Percentiles rank a stretch among this genome's conserved stretches.
Evolutionary conservation across 2,113 vertebrate species (phyloP).

Genomic region (Coreoperca whiteheadi): DNA sequence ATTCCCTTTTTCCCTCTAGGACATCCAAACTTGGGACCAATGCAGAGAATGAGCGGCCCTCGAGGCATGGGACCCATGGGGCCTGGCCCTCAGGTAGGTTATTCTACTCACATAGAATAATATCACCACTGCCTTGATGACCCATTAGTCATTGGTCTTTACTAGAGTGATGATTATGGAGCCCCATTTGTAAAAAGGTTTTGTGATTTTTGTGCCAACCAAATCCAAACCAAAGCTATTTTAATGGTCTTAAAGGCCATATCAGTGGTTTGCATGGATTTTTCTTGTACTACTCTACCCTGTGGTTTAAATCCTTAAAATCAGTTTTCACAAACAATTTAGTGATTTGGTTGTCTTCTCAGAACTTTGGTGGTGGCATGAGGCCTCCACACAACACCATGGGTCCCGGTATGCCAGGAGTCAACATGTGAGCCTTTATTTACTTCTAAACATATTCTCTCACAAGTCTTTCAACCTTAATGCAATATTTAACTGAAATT

Average conservation of each 20-base stretch:
- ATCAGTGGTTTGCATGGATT: not conserved
- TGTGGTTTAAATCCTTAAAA: not conserved
- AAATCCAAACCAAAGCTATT: conserved; percentile 8
- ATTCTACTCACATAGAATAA: not conserved
- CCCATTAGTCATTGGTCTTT: not conserved
- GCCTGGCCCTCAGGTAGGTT: conserved; percentile 94
- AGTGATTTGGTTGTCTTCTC: conserved; percentile 75
- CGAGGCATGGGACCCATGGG: conserved; percentile 99
- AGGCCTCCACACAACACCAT: conserved; percentile 98
- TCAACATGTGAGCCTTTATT: conserved; percentile 93
- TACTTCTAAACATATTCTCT: not conserved
- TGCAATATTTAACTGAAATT: not conserved
- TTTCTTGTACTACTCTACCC: not conserved
- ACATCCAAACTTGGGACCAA: conserved; percentile 96
- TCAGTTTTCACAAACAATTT: not conserved
- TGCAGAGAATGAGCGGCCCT: conserved; percentile 98
- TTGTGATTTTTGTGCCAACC: not conserved
- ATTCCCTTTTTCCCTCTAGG: conserved; percentile 74
- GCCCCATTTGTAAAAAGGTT: not conserved
- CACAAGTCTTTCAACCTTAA: not conserved
- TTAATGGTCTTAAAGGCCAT: not conserved
- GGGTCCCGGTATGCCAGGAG: conserved; percentile 98
- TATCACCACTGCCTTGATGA: not conserved
- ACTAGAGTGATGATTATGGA: not conserved
- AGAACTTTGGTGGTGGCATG: conserved; percentile 99